A percentile compares a stretch with the other conserved stretches of the same genome.
Evolutionary conservation across 64 coral and sea anemone species (phyloP).

Genomic region (Catalaphyllia jardinei): DNA sequence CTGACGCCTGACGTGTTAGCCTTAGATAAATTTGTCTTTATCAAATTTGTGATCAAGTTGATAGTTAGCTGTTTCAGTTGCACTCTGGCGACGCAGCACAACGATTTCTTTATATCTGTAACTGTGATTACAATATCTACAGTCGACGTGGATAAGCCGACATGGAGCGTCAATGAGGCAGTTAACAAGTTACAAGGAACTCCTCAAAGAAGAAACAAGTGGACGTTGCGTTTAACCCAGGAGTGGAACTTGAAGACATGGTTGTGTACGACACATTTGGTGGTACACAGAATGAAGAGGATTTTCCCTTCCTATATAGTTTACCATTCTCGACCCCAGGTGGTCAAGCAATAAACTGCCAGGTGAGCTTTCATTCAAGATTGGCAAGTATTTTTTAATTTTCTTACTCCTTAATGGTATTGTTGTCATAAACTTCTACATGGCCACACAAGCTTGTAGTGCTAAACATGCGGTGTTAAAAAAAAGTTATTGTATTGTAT

Average conservation of each 20-base stretch:
- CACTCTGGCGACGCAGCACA: not conserved
- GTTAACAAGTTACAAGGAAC: not conserved
- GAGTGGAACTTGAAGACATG: not conserved
- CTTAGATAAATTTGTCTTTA: too few species aligned
- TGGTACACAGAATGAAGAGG: not conserved
- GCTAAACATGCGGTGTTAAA: too few species aligned
- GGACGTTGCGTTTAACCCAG: constrained; percentile 28
- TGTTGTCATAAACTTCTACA: too few species aligned
- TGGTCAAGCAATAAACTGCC: constrained; percentile 10
- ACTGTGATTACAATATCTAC: not conserved
- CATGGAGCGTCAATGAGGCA: constrained; percentile 3
- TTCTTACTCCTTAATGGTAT: too few species aligned
- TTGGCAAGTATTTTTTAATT: too few species aligned
- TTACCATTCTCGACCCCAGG: not conserved
- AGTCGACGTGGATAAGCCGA: constrained; percentile 1
- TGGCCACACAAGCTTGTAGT: too few species aligned
- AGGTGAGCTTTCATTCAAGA: too few species aligned
- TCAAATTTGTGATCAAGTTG: too few species aligned
- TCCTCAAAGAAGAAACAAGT: not conserved
- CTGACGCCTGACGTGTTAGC: too few species aligned
- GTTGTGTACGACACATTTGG: not conserved
- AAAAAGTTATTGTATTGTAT: too few species aligned
- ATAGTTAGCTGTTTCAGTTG: too few species aligned
- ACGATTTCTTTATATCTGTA: not conserved
- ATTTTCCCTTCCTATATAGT: constrained; percentile 1